Evolutionary conservation across 2,113 vertebrate genomes (phyloP), one percentile per base, ranked within the genome.

Genomic region (Aphelocoma coerulescens): DNA sequence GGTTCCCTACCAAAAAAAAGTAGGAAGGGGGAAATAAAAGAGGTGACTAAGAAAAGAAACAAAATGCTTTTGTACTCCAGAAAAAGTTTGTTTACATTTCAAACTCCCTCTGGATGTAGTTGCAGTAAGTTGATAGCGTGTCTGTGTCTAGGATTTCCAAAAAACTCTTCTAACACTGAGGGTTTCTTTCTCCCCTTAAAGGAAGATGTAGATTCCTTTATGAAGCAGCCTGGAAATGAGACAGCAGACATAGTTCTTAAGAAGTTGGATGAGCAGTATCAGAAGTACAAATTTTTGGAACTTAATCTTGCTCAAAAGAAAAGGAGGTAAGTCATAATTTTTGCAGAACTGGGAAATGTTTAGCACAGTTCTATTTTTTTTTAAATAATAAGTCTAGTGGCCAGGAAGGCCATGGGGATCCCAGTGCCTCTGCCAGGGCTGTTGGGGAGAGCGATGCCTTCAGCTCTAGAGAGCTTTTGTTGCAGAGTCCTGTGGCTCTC

Each of bases 221-320:
- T 99, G 99, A 99, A 99, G 89, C 98, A 99, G 94, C 98, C 99
- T 9, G 99, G 99, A 74, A 99, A 99, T 74, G 99, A 99, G 95
- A 99, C 99, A 35, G 99, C 99, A 61, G 99, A 99, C 73, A 73
- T 97, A 9, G 99, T 98, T 11, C 97, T 99, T 68, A 99, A 99
- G 97, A 99, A 98, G 96, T 90, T 99, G 96, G 99, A 99, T 88
- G 99, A 99, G 74, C 99, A 99, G 88, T 99, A 99, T 97, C 99
- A 99, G 98, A 99, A 99, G 95, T 99, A 99, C 93, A 99, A 99
- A 96, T 99, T 99, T 97, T 99, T 99, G 99, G 99, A 99, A 94
- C 98, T 99, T 97, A 99, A 99, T 95, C 98, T 99, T 97, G 98
- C 98, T 78, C 99, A 99, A 92, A 99, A 99, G 98, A 99, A 99